Conservation (phyloP, 1,140 invertebrate species). For the Notospermus geniculatus region DNA sequence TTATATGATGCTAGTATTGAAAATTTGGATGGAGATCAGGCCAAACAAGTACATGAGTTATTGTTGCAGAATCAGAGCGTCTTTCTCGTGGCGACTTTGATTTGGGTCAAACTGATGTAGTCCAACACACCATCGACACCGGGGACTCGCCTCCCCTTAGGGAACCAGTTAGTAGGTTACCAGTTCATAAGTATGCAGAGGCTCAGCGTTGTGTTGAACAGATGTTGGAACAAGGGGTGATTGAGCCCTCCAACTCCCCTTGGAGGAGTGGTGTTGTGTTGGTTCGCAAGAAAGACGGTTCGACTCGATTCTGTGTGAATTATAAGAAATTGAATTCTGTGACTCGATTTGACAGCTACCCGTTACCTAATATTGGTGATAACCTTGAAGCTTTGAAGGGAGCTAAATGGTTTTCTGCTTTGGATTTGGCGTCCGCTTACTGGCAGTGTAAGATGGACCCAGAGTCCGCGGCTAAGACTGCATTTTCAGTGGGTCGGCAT, state of each 20-base stretch:
- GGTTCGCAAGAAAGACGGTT: conserved; percentile 31
- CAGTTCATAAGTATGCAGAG: conserved; percentile 13
- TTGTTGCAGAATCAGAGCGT: conserved; percentile 12
- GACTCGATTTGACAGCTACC: conserved; percentile 27
- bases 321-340: conserved; percentile 34
- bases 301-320: conserved; percentile 36
- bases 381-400: conserved; percentile 24
- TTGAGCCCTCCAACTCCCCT: conserved; percentile 30
- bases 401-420: conserved; percentile 24
- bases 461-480: conserved; percentile 45
- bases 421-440: conserved; percentile 35
- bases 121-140: conserved; percentile 20
- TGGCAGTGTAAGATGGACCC: conserved; percentile 52
- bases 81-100: conserved; percentile 15
- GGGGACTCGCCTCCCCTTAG: conserved; percentile 14
- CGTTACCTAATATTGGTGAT: conserved; percentile 38
- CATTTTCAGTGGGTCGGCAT: conserved; percentile 22
- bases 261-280: conserved; percentile 42
- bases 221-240: conserved; percentile 26
- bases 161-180: conserved; percentile 16
- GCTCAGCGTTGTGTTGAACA: conserved; percentile 8
- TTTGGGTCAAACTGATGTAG: conserved; percentile 13
- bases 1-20: too few relatives aligned
- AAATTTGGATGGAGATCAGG: conserved; percentile 3
- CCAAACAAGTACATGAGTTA: conserved; percentile 5